Percentiles rank a stretch among this genome's conserved stretches.
Conservation (phyloP, 2,888 invertebrate species). For the Pseudoips prasinana region DNA sequence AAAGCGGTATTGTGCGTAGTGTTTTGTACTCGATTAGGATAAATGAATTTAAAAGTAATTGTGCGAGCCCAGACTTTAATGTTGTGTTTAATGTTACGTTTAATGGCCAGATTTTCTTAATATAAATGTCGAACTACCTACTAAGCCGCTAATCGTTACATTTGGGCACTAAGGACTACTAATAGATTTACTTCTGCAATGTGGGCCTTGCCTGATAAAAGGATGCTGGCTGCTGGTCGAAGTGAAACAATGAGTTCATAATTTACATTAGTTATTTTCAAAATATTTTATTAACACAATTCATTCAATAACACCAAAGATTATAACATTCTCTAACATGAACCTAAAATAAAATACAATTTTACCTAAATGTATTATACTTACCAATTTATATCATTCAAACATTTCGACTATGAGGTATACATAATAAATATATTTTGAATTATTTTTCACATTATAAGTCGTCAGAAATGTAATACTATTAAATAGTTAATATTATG, state of each 20-base stretch:
- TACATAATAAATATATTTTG: conserved; percentile 77
- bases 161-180: no score
- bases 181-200: no score
- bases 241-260: conserved; percentile 68
- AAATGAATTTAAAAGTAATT: no score
- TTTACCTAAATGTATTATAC: conserved; percentile 75
- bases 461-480: conserved; percentile 65
- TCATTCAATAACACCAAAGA: conserved; percentile 83
- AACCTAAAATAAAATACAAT: conserved; percentile 81
- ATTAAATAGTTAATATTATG: conserved; percentile 46
- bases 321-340: conserved; percentile 83
- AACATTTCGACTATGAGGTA: conserved; percentile 80
- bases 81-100: no score
- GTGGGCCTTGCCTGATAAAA: no score
- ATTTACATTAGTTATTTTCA: conserved; percentile 77
- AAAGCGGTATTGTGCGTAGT: no score
- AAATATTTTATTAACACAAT: conserved; percentile 84
- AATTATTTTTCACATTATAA: conserved; percentile 61
- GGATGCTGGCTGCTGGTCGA: conserved; percentile 20
- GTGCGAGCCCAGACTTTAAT: no score
- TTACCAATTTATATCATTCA: conserved; percentile 81
- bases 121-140: no score
- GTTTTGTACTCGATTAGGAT: no score
- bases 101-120: no score
- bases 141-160: no score